Evolutionary conservation across 2,797 vertebrate species (phyloP).

Genomic region (Parauchenoglanis punctatus): DNA sequence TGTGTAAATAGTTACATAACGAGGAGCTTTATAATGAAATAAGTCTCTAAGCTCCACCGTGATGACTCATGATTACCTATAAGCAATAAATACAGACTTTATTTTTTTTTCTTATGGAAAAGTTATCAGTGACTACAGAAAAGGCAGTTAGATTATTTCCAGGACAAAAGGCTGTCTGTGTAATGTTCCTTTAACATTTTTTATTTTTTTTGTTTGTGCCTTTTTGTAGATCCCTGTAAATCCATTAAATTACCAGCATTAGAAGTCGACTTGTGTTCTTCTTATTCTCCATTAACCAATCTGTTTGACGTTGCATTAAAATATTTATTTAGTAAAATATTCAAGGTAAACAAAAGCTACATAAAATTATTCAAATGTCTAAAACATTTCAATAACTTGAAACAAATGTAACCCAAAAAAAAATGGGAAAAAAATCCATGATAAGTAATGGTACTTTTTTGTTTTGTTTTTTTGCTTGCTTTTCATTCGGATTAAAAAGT

Average conservation of each 20-base stretch:
- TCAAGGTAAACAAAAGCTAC: conserved; percentile 82
- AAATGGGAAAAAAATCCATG: conserved; percentile 25
- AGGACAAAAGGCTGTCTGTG: background rate
- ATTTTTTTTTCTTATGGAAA: conserved; percentile 11
- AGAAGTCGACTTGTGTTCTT: background rate
- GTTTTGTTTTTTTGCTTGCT: conserved; percentile 55
- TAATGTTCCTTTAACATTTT: conserved; percentile 25
- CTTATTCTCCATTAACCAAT: background rate
- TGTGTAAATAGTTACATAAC: background rate
- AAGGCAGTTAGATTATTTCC: conserved; percentile 7
- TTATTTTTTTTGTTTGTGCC: background rate
- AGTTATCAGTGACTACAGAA: background rate
- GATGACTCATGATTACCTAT: conserved; percentile 6
- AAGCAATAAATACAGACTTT: conserved; percentile 27
- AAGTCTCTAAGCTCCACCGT: background rate
- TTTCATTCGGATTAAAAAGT: conserved; percentile 70
- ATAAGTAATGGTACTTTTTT: conserved; percentile 75
- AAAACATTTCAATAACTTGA: conserved; percentile 71
- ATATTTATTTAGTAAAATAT: conserved; percentile 89
- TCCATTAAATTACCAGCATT: conserved; percentile 55
- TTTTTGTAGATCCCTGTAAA: conserved; percentile 43
- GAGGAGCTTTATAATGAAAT: background rate
- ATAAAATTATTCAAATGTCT: conserved; percentile 80
- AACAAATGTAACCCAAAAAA: conserved; percentile 73
- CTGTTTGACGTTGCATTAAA: conserved; percentile 68